phyloP scores from a whole-genome alignment of 2,797 vertebrate species.

The Gymnoscopelus braueri region DNA sequence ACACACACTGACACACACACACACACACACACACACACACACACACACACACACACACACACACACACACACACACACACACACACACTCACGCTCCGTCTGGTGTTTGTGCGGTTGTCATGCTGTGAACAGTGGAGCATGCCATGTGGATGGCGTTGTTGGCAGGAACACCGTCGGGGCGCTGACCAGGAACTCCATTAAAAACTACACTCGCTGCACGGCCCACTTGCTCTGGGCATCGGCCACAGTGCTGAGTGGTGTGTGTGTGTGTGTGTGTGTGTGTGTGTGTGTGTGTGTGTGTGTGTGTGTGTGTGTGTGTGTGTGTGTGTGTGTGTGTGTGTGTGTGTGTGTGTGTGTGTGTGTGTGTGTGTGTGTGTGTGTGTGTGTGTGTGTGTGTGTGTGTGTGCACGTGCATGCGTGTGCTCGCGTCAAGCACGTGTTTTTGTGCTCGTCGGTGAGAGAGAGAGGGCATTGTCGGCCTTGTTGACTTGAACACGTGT shows the following conservation, averaged over 20 bases:
- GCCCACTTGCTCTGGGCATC: conserved; percentile 35
- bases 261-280: conserved; percentile 5
- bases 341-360: conserved; percentile 1
- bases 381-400: not conserved
- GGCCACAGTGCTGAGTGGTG: not conserved
- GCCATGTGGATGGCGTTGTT: conserved; percentile 55
- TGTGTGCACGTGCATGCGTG: too few relatives aligned
- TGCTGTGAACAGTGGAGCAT: conserved; percentile 41
- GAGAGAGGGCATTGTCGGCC: too few relatives aligned
- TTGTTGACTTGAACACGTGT: too few relatives aligned
- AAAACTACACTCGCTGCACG: conserved; percentile 40
- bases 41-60: too few relatives aligned
- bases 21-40: too few relatives aligned
- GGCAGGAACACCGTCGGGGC: conserved; percentile 42
- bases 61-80: too few relatives aligned
- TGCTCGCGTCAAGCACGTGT: too few relatives aligned
- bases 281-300: not conserved
- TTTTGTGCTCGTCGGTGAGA: too few relatives aligned
- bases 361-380: not conserved
- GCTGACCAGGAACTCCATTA: conserved; percentile 68
- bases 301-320: not conserved
- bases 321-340: not conserved
- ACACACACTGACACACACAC: too few relatives aligned
- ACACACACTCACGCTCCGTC: too few relatives aligned
- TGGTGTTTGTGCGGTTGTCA: conserved; percentile 21